Base-by-base conservation (phyloP, 2,888 invertebrate genomes). In the Drosophila kuntzei region DNA sequence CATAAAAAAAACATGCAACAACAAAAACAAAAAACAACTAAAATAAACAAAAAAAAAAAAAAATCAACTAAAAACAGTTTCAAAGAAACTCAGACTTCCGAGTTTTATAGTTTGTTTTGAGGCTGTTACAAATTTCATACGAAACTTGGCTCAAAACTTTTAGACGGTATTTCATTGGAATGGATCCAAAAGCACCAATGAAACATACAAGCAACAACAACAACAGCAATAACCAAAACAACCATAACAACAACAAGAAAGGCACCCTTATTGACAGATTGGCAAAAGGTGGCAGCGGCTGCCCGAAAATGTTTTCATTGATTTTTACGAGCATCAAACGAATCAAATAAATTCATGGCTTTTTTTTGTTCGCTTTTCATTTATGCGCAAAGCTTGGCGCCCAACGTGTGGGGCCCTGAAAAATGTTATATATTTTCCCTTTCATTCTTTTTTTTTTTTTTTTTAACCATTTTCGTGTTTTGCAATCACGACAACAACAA, bases 241-340 rank as follows among this genome's bases (percentile, higher is more conserved):
- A 14, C 14, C 14, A 47, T 22, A 43, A n/a, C 16, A 1, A 51
- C 11, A 32, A 14, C 11, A 11, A n/a, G 57, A 32, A 8, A 4
- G 53, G 16, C 22, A 39, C 39, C 20, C 37, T 46, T 36, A 41
- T 57, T 44, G 59, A 49, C 58, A 63, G 62, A 59, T 65, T 71
- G 53, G 60, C 62, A 71, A 65, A 57, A 84, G 85, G 76, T 79
- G 85, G 79, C 73, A 41, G 49, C 41, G 70, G 54, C 71, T 62
- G 71, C 53, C 64, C 60, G 53, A 81, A 79, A 87, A 82, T 85
- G 70, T 85, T 85, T 85, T 87, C 85, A 83, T 83, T 87, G 87
- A 87, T 83, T 87, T 87, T 83, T 87, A 83, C 87, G 85, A 80
- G 71, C 82, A 84, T 74, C 67, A 78, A 82, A 84, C 87, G 81